Evolutionary conservation across 2,888 invertebrate species (phyloP).

Genomic region (Metopia argyrocephala): DNA sequence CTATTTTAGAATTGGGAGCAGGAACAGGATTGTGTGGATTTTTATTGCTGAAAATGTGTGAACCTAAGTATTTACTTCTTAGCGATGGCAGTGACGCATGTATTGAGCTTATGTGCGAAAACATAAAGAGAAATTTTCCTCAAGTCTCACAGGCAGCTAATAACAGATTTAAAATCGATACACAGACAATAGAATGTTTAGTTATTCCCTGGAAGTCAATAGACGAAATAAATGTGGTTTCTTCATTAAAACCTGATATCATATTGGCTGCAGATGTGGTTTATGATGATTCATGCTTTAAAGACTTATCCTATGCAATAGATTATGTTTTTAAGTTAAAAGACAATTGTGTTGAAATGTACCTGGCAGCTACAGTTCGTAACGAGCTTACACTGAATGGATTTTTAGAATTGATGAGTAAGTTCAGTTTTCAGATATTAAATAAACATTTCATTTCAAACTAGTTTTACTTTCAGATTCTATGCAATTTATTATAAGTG

Average conservation of each 20-base stretch:
- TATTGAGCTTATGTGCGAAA: constrained; percentile 82
- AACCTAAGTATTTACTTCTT: constrained; percentile 80
- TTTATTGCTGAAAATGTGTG: constrained; percentile 82
- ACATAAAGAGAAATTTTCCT: constrained; percentile 82
- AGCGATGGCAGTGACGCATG: constrained; percentile 86
- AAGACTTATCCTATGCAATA: constrained; percentile 78
- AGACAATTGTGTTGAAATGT: constrained; percentile 75
- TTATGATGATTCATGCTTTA: constrained; percentile 81
- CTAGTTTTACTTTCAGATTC: constrained; percentile 40
- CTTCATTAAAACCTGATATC: constrained; percentile 76
- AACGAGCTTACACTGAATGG: constrained; percentile 82
- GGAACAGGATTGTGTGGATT: constrained; percentile 88
- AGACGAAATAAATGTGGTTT: constrained; percentile 70
- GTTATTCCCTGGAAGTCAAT: constrained; percentile 80
- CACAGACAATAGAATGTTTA: constrained; percentile 44
- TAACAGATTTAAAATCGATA: constrained; percentile 21
- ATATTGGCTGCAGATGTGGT: constrained; percentile 82
- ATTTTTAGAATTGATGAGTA: constrained; percentile 82
- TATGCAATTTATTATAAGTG: constrained; percentile 51
- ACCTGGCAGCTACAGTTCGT: constrained; percentile 82
- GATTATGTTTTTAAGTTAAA: constrained; percentile 76
- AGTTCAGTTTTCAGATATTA: constrained; percentile 59
- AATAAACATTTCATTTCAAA: constrained; percentile 2
- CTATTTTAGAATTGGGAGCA: constrained; percentile 86
- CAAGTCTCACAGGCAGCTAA: constrained; percentile 2